phyloP scores from a whole-genome alignment of 2,113 vertebrate genomes.

The Sphaerodactylus townsendi region DNA sequence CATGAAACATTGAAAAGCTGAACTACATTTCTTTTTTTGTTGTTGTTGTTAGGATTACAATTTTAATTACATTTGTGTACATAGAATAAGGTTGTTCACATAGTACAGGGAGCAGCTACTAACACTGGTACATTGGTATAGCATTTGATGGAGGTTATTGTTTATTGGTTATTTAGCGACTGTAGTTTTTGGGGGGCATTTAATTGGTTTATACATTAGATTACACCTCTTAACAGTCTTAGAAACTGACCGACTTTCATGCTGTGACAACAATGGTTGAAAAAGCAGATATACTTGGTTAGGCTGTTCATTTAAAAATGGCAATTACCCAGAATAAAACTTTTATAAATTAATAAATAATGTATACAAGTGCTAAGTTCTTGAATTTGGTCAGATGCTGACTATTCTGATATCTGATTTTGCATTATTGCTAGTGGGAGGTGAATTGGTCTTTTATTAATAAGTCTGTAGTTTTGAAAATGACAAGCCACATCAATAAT shows the following conservation, averaged over 20 bases:
- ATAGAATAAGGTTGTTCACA: conserved; percentile 95
- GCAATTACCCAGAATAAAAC: conserved; percentile 69
- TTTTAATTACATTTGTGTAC: conserved; percentile 99
- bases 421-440: conserved; percentile 70
- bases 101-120: conserved; percentile 94
- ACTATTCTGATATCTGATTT: conserved; percentile 69
- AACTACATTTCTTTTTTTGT: conserved; percentile 87
- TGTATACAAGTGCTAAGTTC: conserved; percentile 67
- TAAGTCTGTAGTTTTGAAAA: conserved; percentile 63
- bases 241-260: conserved; percentile 81
- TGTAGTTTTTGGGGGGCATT: conserved; percentile 81
- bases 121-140: conserved; percentile 93
- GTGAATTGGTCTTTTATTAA: conserved; percentile 68
- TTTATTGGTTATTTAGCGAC: conserved; percentile 85
- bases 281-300: conserved; percentile 75
- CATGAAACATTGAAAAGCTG: conserved; percentile 94
- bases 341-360: conserved; percentile 73
- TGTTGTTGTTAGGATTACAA: conserved; percentile 99
- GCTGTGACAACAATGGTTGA: conserved; percentile 79
- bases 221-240: conserved; percentile 87
- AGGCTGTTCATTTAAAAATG: conserved; percentile 73
- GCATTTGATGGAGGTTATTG: conserved; percentile 87
- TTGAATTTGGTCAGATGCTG: conserved; percentile 78
- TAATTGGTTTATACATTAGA: conserved; percentile 87
- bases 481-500: conserved; percentile 60